Evolutionary conservation across 37 sponge, comb jelly and placozoan genomes (phyloP).

Genomic region (Cliona cf. orientalis): DNA sequence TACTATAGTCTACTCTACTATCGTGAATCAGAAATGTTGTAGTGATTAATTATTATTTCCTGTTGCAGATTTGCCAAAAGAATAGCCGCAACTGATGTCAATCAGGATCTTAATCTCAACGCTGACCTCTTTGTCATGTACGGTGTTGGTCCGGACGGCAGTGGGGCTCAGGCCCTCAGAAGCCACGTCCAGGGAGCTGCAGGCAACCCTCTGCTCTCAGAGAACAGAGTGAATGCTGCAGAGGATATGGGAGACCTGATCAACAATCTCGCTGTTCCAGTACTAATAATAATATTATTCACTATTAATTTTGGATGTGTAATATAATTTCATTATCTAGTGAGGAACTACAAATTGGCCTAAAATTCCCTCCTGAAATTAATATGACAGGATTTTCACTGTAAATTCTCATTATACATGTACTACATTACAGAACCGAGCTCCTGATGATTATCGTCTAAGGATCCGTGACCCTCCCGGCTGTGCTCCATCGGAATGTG

Average conservation of each 20-base stretch:
- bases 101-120: conserved; percentile 19
- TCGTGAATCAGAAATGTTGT: neutral
- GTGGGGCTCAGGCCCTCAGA: no score
- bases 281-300: no score
- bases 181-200: no score
- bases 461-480: neutral
- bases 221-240: neutral
- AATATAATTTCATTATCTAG: no score
- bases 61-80: neutral
- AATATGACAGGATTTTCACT: no score
- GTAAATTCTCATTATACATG: no score
- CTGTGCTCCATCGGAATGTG: conserved; percentile 4
- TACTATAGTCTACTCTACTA: no score
- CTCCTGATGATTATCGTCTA: conserved; percentile 4
- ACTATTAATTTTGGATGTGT: no score
- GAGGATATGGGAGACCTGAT: neutral
- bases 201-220: neutral
- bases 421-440: no score
- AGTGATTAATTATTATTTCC: neutral
- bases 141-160: neutral
- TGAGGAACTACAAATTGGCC: no score
- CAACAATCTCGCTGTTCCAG: neutral
- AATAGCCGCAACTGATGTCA: neutral
- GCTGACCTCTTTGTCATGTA: conserved; percentile 15
- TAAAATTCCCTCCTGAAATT: no score